These are phyloP conservation scores for Limnephilus auricula DNA, from an alignment of 2,888 invertebrate species.

Conservation along the genomic window DNA sequence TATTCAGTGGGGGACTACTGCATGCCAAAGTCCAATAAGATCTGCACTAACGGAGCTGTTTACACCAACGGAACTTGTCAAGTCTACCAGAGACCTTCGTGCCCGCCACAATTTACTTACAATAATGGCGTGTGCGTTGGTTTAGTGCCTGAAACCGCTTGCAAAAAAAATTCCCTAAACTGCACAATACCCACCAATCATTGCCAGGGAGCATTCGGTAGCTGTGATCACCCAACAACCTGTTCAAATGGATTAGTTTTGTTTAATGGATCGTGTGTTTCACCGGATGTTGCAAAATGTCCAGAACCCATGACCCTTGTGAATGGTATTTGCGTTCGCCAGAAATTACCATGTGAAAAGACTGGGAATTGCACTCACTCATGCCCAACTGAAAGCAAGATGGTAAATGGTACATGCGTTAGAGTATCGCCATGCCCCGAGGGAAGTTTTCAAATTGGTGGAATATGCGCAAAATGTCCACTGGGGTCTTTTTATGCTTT, in stretches of 20 bases:
- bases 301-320: neutral
- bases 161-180: neutral
- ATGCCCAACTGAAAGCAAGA: neutral
- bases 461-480: neutral
- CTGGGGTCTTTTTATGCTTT: neutral
- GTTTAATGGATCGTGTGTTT: neutral
- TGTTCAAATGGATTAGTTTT: slow-evolving; percentile 13
- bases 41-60: slow-evolving; percentile 44
- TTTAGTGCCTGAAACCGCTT: neutral
- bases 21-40: neutral
- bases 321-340: slow-evolving; percentile 21
- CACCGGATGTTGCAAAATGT: neutral
- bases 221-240: neutral
- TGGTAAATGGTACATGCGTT: neutral
- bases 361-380: neutral
- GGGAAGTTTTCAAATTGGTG: neutral
- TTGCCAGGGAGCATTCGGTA: neutral
- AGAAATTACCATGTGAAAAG: neutral
- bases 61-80: slow-evolving; percentile 48
- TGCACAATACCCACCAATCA: neutral
- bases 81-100: neutral
- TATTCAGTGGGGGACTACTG: slow-evolving; percentile 38
- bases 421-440: neutral
- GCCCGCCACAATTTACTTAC: neutral
- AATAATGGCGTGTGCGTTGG: neutral